A percentile compares a stretch with the other conserved stretches of the same genome.
These are phyloP conservation scores for Mystacornis crossleyi DNA, from an alignment of 2,113 vertebrate species.

Conservation along the genomic window DNA sequence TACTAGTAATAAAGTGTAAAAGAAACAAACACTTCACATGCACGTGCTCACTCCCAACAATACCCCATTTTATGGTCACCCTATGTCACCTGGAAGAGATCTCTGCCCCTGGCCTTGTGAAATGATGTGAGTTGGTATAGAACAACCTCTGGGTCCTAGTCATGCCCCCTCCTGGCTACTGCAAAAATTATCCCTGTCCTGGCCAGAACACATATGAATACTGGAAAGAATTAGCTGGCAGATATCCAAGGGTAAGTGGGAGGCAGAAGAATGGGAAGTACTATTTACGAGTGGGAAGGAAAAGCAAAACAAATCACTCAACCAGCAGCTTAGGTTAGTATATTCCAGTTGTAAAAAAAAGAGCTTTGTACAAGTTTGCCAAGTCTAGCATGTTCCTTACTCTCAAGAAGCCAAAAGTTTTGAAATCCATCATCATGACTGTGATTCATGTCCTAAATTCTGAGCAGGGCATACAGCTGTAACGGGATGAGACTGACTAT, in stretches of 20 bases:
- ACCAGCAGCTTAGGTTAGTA: background rate
- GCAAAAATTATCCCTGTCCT: background rate
- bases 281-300: background rate
- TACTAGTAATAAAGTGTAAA: background rate
- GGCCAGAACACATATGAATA: background rate
- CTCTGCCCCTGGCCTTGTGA: accelerated
- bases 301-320: background rate
- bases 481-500: background rate
- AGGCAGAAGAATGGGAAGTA: background rate
- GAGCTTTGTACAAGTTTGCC: background rate
- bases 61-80: accelerated
- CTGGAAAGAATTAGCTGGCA: background rate
- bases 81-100: accelerated
- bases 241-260: background rate
- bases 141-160: background rate
- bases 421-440: background rate
- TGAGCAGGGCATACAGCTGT: background rate
- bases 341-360: background rate
- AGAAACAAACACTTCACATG: background rate
- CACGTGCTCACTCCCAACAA: accelerated
- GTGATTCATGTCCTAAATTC: background rate
- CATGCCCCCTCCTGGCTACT: background rate
- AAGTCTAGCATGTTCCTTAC: background rate
- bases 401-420: background rate
- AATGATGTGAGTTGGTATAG: background rate